A percentile compares a stretch with the other conserved stretches of the same genome.
phyloP scores from a whole-genome alignment of 2,888 invertebrate species.

The Pandemis corylana region DNA sequence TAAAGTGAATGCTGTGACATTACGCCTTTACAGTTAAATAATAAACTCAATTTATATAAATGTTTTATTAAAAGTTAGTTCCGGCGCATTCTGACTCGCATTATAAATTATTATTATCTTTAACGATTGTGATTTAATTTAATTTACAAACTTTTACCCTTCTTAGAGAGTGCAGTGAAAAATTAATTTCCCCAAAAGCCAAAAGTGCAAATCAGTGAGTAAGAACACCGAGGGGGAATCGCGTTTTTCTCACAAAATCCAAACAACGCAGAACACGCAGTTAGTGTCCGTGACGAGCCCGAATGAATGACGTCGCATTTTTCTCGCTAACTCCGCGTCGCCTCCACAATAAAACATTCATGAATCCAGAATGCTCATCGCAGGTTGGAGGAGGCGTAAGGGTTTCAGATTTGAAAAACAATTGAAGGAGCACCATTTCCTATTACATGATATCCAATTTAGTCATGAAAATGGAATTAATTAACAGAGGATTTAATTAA shows the following conservation, averaged over 20 bases:
- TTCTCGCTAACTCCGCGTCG: conserved; percentile 75
- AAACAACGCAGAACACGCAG: conserved; percentile 77
- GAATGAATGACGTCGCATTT: conserved; percentile 78
- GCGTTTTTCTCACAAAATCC: conserved; percentile 75
- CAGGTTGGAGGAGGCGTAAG: conserved; percentile 59
- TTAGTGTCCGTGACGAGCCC: conserved; percentile 80
- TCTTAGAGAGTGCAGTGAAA: background rate
- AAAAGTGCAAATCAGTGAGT: conserved; percentile 45
- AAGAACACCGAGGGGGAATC: conserved; percentile 58
- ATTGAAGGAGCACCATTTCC: background rate
- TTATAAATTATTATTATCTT: too few relatives aligned
- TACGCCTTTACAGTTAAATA: too few relatives aligned
- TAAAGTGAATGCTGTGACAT: too few relatives aligned
- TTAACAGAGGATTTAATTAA: too few relatives aligned
- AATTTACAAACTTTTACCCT: background rate
- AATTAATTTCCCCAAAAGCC: conserved; percentile 30
- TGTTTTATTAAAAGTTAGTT: too few relatives aligned
- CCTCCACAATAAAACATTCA: conserved; percentile 79
- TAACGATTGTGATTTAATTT: background rate
- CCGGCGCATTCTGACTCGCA: too few relatives aligned
- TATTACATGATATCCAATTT: too few relatives aligned
- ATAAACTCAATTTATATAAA: too few relatives aligned
- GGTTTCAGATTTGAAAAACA: conserved; percentile 54
- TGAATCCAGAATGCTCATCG: conserved; percentile 74
- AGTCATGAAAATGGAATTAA: too few relatives aligned